These are phyloP conservation scores for Apaloderma vittatum DNA, from an alignment of 2,113 vertebrate genomes.

Conservation along the genomic window DNA sequence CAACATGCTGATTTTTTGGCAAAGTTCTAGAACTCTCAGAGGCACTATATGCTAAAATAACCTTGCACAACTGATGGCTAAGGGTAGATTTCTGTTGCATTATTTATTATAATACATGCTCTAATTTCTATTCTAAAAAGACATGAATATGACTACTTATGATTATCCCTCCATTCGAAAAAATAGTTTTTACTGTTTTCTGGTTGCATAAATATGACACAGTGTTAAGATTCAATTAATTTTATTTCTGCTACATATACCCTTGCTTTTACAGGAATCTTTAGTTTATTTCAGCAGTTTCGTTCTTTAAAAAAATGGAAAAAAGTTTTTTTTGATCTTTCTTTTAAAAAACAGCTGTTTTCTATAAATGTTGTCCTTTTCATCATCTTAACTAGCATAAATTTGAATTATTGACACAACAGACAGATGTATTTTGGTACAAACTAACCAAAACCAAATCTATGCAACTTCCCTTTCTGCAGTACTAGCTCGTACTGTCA, in stretches of 20 bases:
- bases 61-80: neutral
- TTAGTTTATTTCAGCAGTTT: neutral
- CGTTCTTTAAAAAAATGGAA: neutral
- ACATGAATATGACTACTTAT: rapidly evolving
- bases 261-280: neutral
- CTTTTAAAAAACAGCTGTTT: rapidly evolving
- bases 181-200: neutral
- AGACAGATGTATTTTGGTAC: neutral
- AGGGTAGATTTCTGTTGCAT: neutral
- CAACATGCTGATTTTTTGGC: neutral
- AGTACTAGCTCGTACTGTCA: neutral
- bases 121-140: neutral
- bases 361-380: neutral
- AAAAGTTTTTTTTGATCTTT: neutral
- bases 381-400: neutral
- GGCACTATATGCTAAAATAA: neutral
- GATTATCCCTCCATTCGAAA: neutral
- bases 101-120: neutral
- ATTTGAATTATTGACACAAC: neutral
- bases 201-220: neutral
- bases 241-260: neutral
- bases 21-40: neutral
- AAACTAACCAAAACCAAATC: neutral
- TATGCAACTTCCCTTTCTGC: neutral
- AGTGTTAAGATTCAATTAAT: neutral